Evolutionary conservation across 2,888 invertebrate species (phyloP).

Genomic region (Sinopyrophorus schimmeli): DNA sequence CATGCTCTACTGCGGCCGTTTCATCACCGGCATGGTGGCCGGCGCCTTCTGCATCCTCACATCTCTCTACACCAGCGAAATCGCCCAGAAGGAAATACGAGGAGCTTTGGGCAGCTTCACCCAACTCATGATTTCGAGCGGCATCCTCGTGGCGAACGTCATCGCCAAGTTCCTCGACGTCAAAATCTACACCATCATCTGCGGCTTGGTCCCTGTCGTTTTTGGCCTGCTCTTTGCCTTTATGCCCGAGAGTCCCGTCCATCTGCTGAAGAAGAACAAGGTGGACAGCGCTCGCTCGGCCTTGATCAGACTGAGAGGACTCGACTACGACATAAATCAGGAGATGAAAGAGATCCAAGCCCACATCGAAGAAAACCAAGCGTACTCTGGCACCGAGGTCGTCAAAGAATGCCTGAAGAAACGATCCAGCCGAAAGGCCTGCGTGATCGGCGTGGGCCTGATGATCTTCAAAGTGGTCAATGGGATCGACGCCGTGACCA

Average conservation of each 20-base stretch:
- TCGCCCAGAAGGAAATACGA: slow-evolving; percentile 76
- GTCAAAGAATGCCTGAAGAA: slow-evolving; percentile 62
- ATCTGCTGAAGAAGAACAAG: slow-evolving; percentile 63
- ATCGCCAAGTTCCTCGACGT: slow-evolving; percentile 65
- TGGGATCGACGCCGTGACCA: slow-evolving; percentile 65
- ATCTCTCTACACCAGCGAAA: slow-evolving; percentile 81
- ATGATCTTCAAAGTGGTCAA: slow-evolving; percentile 69
- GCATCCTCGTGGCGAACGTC: slow-evolving; percentile 74
- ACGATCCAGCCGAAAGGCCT: slow-evolving; percentile 62
- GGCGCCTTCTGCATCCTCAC: slow-evolving; percentile 79
- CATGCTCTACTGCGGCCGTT: slow-evolving; percentile 65
- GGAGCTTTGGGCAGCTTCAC: slow-evolving; percentile 82
- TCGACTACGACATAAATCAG: slow-evolving; percentile 63
- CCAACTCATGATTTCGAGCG: slow-evolving; percentile 78
- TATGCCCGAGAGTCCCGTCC: slow-evolving; percentile 85
- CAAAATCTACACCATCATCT: slow-evolving; percentile 64
- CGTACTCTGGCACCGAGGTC: slow-evolving; percentile 59
- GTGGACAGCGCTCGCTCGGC: slow-evolving; percentile 68
- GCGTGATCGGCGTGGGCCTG: slow-evolving; percentile 61
- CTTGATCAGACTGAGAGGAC: slow-evolving; percentile 70
- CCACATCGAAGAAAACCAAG: slow-evolving; percentile 52
- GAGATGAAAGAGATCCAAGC: slow-evolving; percentile 65
- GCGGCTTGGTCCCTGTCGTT: slow-evolving; percentile 65
- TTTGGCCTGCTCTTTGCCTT: slow-evolving; percentile 70
- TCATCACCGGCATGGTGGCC: slow-evolving; percentile 70